Evolutionary conservation across 64 coral and sea anemone genomes (phyloP), one percentile per base, ranked within the genome.

Genomic region (Porites australiensis): DNA sequence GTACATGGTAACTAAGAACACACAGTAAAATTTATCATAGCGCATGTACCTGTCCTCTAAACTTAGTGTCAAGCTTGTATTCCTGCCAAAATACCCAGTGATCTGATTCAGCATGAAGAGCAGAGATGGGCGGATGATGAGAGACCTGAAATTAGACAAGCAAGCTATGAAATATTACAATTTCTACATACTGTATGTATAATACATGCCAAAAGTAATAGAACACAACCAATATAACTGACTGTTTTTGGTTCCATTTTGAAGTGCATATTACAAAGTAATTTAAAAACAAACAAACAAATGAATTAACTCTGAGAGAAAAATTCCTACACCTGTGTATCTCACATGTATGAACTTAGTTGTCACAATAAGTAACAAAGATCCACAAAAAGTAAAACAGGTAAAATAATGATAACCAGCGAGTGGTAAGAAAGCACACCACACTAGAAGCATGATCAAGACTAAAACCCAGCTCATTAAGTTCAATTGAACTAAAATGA

Each of bases 81-180:
- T 99, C 98, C 47, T 99, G 98, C 98, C 98, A 99, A 64, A 99
- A 99, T 10, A 99, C 61, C 98, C 98, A 99, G 58, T 99, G 94
- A 19, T 89, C 84, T 65, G 98, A 99, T 75, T 99, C 98, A 66
- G 88, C 98, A 92, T 99, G 98, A n/a, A 99, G 91, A 0, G 94
- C 98, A 37, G 98, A 99, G 77, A 99, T 95, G 13, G 98, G 98
- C 13, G 98, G 98, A 54, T 99, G 98, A 91, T 99, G 98, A 14
- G 98, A 99, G 23, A 99, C 98, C 96, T 98, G 43, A 18, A 87
- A 45, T 47, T 6, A 86, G 50, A 45, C 58, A 21, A 18, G 47
- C 11, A 89, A 1, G 49, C 6, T 73, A 37, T 57, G 48, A 7
- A 57, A 7, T 37, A 37, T 37, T 37, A 37, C 27, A 37, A 37